Evolutionary conservation across 1,140 invertebrate species (phyloP), one percentile per base, ranked within the genome.

Genomic region (Aphidius gifuensis): DNA sequence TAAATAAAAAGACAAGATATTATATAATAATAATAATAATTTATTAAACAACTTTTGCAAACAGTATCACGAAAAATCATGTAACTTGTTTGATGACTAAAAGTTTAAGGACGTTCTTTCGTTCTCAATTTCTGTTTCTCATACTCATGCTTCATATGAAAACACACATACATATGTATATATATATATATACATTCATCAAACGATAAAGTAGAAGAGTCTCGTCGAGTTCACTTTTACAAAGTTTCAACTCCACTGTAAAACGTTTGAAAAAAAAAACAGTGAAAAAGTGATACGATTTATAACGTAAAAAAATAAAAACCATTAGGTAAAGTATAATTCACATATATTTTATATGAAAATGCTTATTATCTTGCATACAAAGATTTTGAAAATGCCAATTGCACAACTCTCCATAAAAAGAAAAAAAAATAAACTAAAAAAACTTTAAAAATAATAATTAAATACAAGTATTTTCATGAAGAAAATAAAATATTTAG

Each of bases 221-320:
- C 60, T 48, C 56, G 50, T 47, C n/a, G 51, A 65, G 55, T 65
- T 65, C 60, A 65, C 64, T 62, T 65, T 62, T 7, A 9, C 39
- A 47, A 65, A 65, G 53, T 61, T 65, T 65, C 55, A 50, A 58
- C 56, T 60, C 6, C 45, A 50, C 47, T 43, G 38, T 61, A 54
- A 60, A 40, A 43, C 47, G 45, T 65, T 32, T 61, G 51, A 46
- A 16, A 23, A 53, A 55, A 44, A 53, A 8, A 23, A 47, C n/a
- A 44, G 39, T 32, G 38, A 42, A 6, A 54, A 9, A 32, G 5
- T n/a, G 6, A 43, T 16, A 42, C 55, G 56, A 65, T 65, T 62
- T 62, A 65, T 65, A 56, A 59, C 54, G 59, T 32, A 47, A 46
- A 45, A 42, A 46, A 51, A 44, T 16, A 53, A 60, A 60, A 54